phyloP scores from a whole-genome alignment of 2,797 vertebrate genomes.

The Oophaga sylvatica region DNA sequence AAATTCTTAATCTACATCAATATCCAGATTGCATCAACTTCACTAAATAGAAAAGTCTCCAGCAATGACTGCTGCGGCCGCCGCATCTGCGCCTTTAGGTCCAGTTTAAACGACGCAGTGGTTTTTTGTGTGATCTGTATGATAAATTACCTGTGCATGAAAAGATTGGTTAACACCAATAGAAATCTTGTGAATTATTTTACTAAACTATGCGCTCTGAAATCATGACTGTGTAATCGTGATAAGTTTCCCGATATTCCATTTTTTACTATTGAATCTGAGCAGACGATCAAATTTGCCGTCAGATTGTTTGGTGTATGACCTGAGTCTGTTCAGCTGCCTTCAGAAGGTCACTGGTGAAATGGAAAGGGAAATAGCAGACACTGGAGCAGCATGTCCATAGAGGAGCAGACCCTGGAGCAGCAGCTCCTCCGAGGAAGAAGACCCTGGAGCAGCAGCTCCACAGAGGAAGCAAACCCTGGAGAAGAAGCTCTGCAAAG shows the following conservation, averaged over 20 bases:
- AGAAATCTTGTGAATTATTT: not conserved
- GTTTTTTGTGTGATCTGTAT: no score
- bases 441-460: no score
- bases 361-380: slow-evolving; percentile 14
- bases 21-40: no score
- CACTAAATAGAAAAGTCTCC: no score
- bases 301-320: not conserved
- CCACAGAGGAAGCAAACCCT: no score
- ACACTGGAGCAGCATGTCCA: slow-evolving; percentile 9
- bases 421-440: no score
- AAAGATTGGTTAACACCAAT: not conserved
- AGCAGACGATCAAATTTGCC: not conserved
- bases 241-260: not conserved
- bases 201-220: not conserved
- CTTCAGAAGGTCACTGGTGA: slow-evolving; percentile 66
- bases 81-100: no score
- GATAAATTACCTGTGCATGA: not conserved
- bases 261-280: not conserved
- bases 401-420: not conserved
- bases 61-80: no score
- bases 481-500: no score
- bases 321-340: not conserved
- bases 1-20: no score
- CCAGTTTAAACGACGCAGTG: no score
- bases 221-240: not conserved